Base-by-base conservation (phyloP, 2,797 vertebrate species). In the Sciurus carolinensis region DNA sequence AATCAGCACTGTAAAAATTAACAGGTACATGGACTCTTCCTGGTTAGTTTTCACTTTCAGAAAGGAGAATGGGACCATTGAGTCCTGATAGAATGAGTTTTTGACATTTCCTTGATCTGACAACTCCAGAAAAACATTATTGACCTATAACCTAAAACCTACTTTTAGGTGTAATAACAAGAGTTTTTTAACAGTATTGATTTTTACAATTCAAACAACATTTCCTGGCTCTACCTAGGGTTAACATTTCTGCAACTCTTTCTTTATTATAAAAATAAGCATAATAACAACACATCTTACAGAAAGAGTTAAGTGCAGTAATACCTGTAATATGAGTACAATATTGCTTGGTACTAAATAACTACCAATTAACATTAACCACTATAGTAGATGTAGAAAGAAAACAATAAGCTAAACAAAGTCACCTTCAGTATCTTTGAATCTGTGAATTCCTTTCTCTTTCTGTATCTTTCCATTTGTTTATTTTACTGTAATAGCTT, bases 181-280 rank as follows among this genome's bases (percentile, higher is more conserved):
- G 17, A 90, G 4, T 15, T n/a, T 12, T 73, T 77, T 73, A 79
- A 77, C 42, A 87, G 26, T 5, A 47, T 33, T 86, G 14, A 15
- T 33, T 93, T 50, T 39, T 59, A 71, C 22, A 10, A 44, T 90
- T 54, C 47, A 84, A 67, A 71, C 8, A 76, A 69, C 4, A 64
- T 59, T 42, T n/a, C 15, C 24, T 47, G 50, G 24, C 4, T 90
- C 24, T 4, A 79, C 54, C 9, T 69, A 67, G 15, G 33, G 7
- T 66, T 39, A 64, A 64, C 0, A 24, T 69, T 42, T 76, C 22
- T 76, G 26, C 17, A 76, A 75, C 14, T 52, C n/a, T 26, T 62
- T 76, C n/a, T 84, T 92, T 14, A 81, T 73, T 83, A 50, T 50
- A 26, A 75, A 94, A 57, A 90, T 57, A 90, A 54, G 30, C 12